Base-by-base conservation (phyloP, 2,797 vertebrate species). In the Bovichtus variegatus region DNA sequence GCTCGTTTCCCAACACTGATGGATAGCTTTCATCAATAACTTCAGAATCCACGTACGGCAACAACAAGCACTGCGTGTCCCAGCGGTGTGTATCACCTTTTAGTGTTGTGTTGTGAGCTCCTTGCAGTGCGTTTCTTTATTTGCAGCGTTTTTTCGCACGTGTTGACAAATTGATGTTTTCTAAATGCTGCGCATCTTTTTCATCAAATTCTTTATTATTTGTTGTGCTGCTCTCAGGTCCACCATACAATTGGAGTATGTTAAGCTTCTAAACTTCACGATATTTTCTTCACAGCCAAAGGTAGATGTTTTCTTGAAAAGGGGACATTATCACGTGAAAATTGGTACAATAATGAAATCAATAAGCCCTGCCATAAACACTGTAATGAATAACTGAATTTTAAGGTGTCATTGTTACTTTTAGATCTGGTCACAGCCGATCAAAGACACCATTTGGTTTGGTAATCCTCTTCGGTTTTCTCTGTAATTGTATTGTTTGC, bases 391-490 rank as follows among this genome's bases (percentile, higher is more conserved):
- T 57, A 27, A 55, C 9, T 57, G 6, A 23, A 74, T 62, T 63
- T 64, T 15, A 68, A 36, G 23, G 36, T 31, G 25, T 60, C 23
- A 4, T 62, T 67, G 23, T 68, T 62, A 31, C 31, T 53, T 46
- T 27, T 40, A 50, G 38, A 76, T 71, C 43, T 51, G 18, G 21
- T 81, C 69, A 46, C 46, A 41, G 25, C 46, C 55, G 9, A 44
- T 71, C 41, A 75, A 76, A 79, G 63, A 61, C 6, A 21, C 23
- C 23, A 18, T 69, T 27, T 69, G 58, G 13, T 40, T 80, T 64
- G 66, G 23, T 55, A 36, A 76, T 64, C 63, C 23, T 34, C 60
- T 76, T 59, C 31, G 65, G 66, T 66, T 34, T 76, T 49, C 57
- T 57, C 66, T 60, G 27, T 40, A 4, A 19, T 11, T 43, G 58